A percentile compares a stretch with the other conserved stretches of the same genome.
Conservation (phyloP, 2,113 vertebrate species). For the Camelus dromedarius region DNA sequence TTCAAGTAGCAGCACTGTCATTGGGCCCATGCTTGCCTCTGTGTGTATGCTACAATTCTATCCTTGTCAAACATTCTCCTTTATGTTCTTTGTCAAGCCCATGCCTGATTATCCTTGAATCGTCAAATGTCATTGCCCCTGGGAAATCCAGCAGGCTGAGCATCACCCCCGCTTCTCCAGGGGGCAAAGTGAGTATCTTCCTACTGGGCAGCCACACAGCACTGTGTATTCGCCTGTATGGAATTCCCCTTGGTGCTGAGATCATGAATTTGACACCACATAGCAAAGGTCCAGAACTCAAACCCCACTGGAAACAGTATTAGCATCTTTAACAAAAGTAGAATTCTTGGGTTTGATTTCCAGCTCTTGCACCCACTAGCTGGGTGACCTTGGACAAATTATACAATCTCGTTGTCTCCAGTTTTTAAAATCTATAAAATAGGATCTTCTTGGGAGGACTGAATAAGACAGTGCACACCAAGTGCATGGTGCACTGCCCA, state of each 20-base stretch:
- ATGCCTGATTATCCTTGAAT: neutral
- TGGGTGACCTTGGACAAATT: neutral
- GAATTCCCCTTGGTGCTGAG: neutral
- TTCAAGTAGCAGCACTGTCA: neutral
- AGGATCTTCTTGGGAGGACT: neutral
- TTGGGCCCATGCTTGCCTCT: neutral
- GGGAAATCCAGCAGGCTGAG: neutral
- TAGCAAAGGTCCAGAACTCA: neutral
- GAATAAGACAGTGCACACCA: neutral
- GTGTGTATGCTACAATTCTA: neutral
- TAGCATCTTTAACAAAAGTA: neutral
- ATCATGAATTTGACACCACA: neutral
- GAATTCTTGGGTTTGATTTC: conserved; percentile 16
- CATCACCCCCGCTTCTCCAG: neutral
- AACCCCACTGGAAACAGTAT: neutral
- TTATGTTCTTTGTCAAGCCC: neutral
- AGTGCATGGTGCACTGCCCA: neutral
- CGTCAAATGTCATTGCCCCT: neutral
- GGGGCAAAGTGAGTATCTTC: neutral
- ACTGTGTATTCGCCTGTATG: no score
- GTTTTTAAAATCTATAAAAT: neutral
- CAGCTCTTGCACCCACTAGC: neutral
- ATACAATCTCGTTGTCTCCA: neutral
- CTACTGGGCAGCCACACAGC: neutral
- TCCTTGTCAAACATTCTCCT: neutral